phyloP scores from a whole-genome alignment of 2,888 invertebrate species.

The Desoria tigrina region DNA sequence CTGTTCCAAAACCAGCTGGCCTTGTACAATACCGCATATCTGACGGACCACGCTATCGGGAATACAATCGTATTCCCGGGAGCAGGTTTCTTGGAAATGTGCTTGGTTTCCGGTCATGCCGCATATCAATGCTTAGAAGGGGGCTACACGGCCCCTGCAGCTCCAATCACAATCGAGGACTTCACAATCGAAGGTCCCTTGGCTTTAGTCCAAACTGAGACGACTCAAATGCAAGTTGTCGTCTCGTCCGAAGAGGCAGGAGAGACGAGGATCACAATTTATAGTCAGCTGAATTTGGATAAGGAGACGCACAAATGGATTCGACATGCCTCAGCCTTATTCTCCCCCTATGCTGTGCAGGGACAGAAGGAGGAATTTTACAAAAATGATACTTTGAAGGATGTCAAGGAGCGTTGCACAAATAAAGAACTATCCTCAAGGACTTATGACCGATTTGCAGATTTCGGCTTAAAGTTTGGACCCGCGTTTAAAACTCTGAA shows the following conservation, averaged over 20 bases:
- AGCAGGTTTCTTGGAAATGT: slow-evolving; percentile 34
- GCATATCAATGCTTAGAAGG: slow-evolving; percentile 18
- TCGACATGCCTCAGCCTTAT: slow-evolving; percentile 5
- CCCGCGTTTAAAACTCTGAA: slow-evolving; percentile 18
- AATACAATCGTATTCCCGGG: slow-evolving; percentile 26
- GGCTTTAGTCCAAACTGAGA: slow-evolving; percentile 10
- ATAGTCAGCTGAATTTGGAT: slow-evolving; percentile 10
- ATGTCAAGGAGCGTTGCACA: neutral
- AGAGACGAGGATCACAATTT: slow-evolving; percentile 11
- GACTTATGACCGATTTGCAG: slow-evolving; percentile 14
- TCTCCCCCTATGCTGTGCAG: slow-evolving; percentile 11
- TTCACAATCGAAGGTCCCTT: slow-evolving; percentile 26
- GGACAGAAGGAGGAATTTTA: neutral
- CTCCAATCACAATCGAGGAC: slow-evolving; percentile 21
- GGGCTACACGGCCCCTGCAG: slow-evolving; percentile 7
- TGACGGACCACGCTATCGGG: slow-evolving; percentile 34
- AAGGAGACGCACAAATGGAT: slow-evolving; percentile 14
- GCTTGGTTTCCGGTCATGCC: slow-evolving; percentile 21
- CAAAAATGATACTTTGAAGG: neutral
- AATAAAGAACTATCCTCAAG: neutral
- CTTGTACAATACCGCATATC: neutral
- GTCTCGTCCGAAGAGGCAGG: neutral
- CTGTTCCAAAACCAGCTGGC: slow-evolving; percentile 24
- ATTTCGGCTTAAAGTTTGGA: slow-evolving; percentile 24
- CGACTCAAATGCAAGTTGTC: slow-evolving; percentile 13